Percentiles rank a stretch among this genome's conserved stretches.
Evolutionary conservation across 92 coral and sea anemone species (phyloP).

Genomic region (Paramuricea clavata): DNA sequence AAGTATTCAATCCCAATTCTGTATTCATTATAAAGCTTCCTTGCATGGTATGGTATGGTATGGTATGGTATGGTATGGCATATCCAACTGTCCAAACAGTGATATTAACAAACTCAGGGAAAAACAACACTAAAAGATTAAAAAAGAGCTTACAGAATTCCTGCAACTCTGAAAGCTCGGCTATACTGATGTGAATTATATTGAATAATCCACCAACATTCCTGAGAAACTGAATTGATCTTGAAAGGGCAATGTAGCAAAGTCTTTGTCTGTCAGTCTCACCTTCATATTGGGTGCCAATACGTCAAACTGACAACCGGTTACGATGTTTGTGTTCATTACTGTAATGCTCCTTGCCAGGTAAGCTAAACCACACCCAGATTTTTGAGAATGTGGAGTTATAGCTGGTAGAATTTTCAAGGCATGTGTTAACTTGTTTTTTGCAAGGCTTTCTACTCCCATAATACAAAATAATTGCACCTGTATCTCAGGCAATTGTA

Average conservation of each 20-base stretch:
- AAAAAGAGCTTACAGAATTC: background rate
- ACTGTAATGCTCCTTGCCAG: conserved; percentile 52
- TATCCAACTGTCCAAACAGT: conserved; percentile 76
- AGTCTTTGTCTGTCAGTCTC: conserved; percentile 52
- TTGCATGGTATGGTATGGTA: conserved; percentile 58
- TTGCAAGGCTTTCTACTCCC: no score
- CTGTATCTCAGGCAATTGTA: no score
- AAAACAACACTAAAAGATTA: conserved; percentile 18
- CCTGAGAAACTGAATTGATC: background rate
- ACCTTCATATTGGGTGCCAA: conserved; percentile 68
- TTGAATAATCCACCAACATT: conserved; percentile 53
- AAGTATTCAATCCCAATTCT: conserved; percentile 55
- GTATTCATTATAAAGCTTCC: conserved; percentile 12
- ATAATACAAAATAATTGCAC: no score
- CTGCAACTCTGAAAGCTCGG: conserved; percentile 17
- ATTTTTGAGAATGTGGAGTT: background rate
- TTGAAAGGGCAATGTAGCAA: conserved; percentile 51
- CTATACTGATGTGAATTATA: conserved; percentile 51
- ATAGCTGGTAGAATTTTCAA: background rate
- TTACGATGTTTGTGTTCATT: conserved; percentile 56
- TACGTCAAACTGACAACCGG: conserved; percentile 59
- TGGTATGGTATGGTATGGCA: conserved; percentile 70
- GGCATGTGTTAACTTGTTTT: no score
- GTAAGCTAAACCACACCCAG: conserved; percentile 68
- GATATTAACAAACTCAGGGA: conserved; percentile 52